Evolutionary conservation across 1,140 invertebrate species (phyloP).

Genomic region (Aricia agestis): DNA sequence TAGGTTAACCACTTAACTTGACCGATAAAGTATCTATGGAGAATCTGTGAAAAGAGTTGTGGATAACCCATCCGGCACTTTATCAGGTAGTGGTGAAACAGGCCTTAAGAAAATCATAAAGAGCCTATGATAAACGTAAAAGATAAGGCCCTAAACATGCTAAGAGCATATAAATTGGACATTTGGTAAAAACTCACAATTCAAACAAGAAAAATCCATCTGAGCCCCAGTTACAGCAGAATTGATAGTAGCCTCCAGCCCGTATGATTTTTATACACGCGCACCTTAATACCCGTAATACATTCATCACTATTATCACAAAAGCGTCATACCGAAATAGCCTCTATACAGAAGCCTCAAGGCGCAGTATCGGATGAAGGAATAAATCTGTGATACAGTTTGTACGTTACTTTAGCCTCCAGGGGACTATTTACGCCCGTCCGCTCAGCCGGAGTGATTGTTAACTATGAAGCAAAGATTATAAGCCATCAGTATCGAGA

Average conservation of each 20-base stretch:
- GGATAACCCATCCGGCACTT: no score
- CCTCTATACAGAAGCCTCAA: neutral
- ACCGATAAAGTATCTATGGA: no score
- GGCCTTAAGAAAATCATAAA: neutral
- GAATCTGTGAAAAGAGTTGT: no score
- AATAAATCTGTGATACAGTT: slow-evolving; percentile 5
- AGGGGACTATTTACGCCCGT: slow-evolving; percentile 64
- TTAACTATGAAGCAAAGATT: slow-evolving; percentile 63
- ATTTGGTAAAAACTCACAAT: slow-evolving; percentile 11
- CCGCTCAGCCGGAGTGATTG: slow-evolving; percentile 56
- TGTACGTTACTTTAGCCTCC: slow-evolving; percentile 28
- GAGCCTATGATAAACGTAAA: neutral
- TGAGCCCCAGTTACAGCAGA: slow-evolving; percentile 18
- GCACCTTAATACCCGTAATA: slow-evolving; percentile 16
- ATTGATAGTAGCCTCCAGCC: slow-evolving; percentile 25
- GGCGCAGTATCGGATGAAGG: neutral
- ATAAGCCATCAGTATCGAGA: slow-evolving; percentile 58
- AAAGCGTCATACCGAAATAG: neutral
- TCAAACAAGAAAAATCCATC: slow-evolving; percentile 15
- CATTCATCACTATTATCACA: slow-evolving; percentile 2
- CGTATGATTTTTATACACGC: slow-evolving; percentile 35
- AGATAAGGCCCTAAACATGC: neutral
- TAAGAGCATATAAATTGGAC: neutral
- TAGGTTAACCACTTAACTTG: no score
- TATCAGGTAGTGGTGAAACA: no score